These are phyloP conservation scores for Piaya cayana DNA, from an alignment of 2,113 vertebrate genomes.

Conservation along the genomic window DNA sequence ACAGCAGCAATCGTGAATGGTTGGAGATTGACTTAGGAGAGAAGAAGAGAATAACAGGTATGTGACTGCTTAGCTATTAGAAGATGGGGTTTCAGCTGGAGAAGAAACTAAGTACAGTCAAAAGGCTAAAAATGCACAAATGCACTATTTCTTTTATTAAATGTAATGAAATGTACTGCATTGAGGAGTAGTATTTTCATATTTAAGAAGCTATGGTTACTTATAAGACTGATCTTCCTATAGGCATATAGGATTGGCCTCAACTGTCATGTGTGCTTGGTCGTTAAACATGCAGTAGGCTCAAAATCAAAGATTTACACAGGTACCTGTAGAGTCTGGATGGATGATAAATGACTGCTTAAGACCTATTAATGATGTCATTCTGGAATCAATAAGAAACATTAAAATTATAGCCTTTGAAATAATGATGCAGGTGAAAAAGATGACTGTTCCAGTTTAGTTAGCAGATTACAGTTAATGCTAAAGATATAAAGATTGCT, in stretches of 20 bases:
- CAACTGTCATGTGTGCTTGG: background rate
- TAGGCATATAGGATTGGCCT: background rate
- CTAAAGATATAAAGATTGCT: background rate
- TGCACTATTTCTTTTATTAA: background rate
- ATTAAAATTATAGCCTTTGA: background rate
- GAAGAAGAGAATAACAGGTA: conserved; percentile 85
- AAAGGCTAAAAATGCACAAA: background rate
- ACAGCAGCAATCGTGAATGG: conserved; percentile 73
- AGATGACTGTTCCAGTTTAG: background rate
- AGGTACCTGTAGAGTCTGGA: background rate
- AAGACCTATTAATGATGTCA: background rate
- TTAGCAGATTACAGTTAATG: background rate
- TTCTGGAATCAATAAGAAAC: background rate
- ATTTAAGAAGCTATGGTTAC: background rate
- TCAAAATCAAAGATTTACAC: background rate
- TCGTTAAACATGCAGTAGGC: background rate
- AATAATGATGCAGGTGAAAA: background rate
- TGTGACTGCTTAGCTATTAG: background rate
- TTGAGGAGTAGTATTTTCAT: background rate
- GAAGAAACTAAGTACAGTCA: background rate
- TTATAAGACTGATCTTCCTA: background rate
- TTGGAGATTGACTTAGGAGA: conserved; percentile 85
- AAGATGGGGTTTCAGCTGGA: background rate
- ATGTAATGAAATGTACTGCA: background rate
- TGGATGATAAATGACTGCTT: background rate